Evolutionary conservation across 2,113 vertebrate species (phyloP), one percentile per base, ranked within the genome.

Genomic region (Laticauda laticaudata): DNA sequence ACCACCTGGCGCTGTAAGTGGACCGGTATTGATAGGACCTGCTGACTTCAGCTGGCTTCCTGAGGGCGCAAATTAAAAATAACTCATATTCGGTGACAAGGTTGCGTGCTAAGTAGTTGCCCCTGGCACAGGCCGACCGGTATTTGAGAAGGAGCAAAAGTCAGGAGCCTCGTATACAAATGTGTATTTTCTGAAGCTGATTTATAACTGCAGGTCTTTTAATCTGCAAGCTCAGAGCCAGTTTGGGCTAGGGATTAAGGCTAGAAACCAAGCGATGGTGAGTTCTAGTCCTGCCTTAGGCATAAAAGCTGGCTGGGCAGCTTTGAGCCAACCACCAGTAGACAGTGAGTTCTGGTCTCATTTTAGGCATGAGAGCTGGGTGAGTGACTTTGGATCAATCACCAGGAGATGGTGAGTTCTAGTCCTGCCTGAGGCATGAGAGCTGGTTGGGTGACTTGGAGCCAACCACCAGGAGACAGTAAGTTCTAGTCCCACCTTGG

Each of bases 1-100:
- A 57, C 0, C 39, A 48, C 95, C 96, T 93, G 95, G 96, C 96
- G 95, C 97, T 95, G 96, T 97, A 97, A 97, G 97, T 97, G 97
- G 97, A 97, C 95, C 89, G 0, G 96, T 97, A 97, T 97, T 97
- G 97, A 97, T 96, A 97, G 2, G 94, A 94, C 95, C 94, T 97
- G 97, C 97, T 97, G 97, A 97, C 96, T 97, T 97, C 94, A 97
- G 97, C 97, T 86, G 93, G 93, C 96, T 97, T 95, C 95, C 95
- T 0, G 2, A 0, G 0, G 0, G 45, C 94, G 86, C 95, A 85
- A 2, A 95, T 4, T 1, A 12, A 91, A 95, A 95, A 95, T 59
- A 11, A 93, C 94, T 97, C 0, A 0, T 93, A 69, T 57, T 93
- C 93, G 90, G 90, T 75, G 0, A 29, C 12, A 2, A 90, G 3